Base-by-base conservation (phyloP, 1,140 invertebrate genomes). In the Drosophila mayri region DNA sequence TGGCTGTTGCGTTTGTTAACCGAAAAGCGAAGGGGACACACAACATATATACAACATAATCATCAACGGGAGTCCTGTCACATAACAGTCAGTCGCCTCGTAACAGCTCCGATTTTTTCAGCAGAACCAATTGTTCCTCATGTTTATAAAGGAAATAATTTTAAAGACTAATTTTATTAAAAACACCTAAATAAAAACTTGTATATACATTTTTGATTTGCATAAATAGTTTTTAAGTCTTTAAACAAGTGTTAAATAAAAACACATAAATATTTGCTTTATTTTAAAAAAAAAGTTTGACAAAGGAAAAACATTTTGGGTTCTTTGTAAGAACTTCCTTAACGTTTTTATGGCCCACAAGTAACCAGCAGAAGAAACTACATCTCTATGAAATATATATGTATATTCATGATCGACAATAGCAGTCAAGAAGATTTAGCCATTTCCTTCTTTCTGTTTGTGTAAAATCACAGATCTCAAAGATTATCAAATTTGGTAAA, bases 41-140 rank as follows among this genome's bases (percentile, higher is more conserved):
- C 47, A 30, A 60, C 43, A 47, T n/a, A 46, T 28, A 37, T 62
- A 46, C 72, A 81, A 76, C 58, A 81, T 81, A 81, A 81, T 81
- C 65, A 63, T 25, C 54, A 73, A 41, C 47, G 63, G 44, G 30
- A 61, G 41, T 68, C 58, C 64, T 66, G 78, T 71, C 65, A 62
- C 73, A 80, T 57, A 61, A 65, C 38, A 76, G 74, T 66, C 43
- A 47, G 44, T 55, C 54, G 64, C 60, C 60, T 60, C 25, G 32
- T 47, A 37, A 30, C 43, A 46, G 49, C 6, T 43, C n/a, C 44
- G 32, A 18, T 14, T 43, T 75, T 32, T 18, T 28, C 32, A 41
- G 55, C 37, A 62, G 41, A 25, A 40, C 52, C 58, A 65, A 61
- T 43, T 43, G 49, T 57, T 41, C 8, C 41, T 11, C 41, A 38